Percentiles rank a stretch among this genome's conserved stretches.
These are phyloP conservation scores for Pilophorus perplexus DNA, from an alignment of 2,888 invertebrate genomes.

Conservation along the genomic window DNA sequence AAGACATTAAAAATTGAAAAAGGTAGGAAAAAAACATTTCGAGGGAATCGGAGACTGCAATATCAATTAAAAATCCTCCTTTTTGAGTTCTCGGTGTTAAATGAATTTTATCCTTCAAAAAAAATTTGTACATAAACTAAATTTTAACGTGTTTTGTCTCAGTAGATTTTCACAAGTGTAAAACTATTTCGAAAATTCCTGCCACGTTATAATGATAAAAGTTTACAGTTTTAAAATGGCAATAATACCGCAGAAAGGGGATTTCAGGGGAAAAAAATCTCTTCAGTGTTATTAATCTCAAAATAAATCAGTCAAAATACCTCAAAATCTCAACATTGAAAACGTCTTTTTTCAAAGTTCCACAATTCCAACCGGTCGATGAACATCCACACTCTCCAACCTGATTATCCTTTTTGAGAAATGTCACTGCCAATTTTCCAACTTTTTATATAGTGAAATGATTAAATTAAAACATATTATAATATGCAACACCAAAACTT, in stretches of 20 bases:
- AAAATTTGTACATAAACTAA: conserved; percentile 28
- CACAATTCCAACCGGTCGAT: no score
- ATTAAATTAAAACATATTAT: neutral
- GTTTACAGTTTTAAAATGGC: no score
- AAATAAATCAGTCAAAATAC: no score
- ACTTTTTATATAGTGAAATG: conserved; percentile 26
- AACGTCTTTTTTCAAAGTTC: no score
- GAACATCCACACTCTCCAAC: neutral
- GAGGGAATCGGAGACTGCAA: conserved; percentile 38
- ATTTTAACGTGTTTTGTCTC: conserved; percentile 27
- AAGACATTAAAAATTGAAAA: conserved; percentile 30
- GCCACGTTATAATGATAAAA: conserved; percentile 20
- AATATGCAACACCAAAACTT: conserved; percentile 18
- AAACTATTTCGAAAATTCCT: conserved; percentile 27
- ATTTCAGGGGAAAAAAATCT: conserved; percentile 1
- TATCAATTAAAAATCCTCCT: conserved; percentile 37
- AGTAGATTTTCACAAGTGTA: conserved; percentile 30
- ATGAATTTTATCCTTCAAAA: conserved; percentile 15
- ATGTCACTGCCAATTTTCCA: conserved; percentile 37
- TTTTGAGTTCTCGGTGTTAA: conserved; percentile 33
- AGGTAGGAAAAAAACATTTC: conserved; percentile 11
- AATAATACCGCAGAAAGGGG: no score
- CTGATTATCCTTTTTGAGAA: conserved; percentile 22
- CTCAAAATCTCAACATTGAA: no score
- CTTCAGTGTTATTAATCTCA: no score